phyloP scores from a whole-genome alignment of 2,888 invertebrate species.

The Erebia ligea region DNA sequence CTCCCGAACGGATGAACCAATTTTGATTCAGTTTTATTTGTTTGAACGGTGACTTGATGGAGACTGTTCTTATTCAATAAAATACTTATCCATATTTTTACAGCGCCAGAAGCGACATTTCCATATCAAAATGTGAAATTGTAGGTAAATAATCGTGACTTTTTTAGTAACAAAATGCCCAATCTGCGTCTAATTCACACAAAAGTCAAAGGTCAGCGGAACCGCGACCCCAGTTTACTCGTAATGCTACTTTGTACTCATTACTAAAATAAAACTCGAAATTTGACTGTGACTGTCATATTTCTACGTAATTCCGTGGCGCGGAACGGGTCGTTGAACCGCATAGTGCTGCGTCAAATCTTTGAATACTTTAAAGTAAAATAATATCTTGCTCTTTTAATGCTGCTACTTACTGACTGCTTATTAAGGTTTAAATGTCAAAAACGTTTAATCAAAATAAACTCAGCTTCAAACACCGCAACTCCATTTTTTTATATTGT shows the following conservation, averaged over 20 bases:
- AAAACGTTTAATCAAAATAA: too few species aligned
- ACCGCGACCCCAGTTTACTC: slow-evolving; percentile 32
- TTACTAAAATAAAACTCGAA: slow-evolving; percentile 44
- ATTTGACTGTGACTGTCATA: slow-evolving; percentile 46
- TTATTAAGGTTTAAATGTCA: too few species aligned
- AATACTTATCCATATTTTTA: too few species aligned
- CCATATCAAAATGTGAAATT: neutral
- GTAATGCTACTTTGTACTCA: slow-evolving; percentile 41
- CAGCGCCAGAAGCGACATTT: too few species aligned
- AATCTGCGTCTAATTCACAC: slow-evolving; percentile 19
- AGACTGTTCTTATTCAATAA: too few species aligned
- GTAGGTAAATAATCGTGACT: neutral
- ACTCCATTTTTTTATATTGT: too few species aligned
- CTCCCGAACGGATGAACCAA: too few species aligned
- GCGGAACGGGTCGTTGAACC: slow-evolving; percentile 45
- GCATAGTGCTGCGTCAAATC: slow-evolving; percentile 39
- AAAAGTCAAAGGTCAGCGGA: slow-evolving; percentile 11
- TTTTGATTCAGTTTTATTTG: too few species aligned
- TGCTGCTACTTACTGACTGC: neutral
- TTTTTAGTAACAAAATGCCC: slow-evolving; percentile 8
- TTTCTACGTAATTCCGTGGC: slow-evolving; percentile 48
- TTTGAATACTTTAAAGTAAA: slow-evolving; percentile 32
- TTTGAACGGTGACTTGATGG: too few species aligned
- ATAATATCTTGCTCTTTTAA: neutral
- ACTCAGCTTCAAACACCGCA: too few species aligned